These are phyloP conservation scores for Brachypodius melanocephalos DNA, from an alignment of 2,113 vertebrate species.

Conservation along the genomic window DNA sequence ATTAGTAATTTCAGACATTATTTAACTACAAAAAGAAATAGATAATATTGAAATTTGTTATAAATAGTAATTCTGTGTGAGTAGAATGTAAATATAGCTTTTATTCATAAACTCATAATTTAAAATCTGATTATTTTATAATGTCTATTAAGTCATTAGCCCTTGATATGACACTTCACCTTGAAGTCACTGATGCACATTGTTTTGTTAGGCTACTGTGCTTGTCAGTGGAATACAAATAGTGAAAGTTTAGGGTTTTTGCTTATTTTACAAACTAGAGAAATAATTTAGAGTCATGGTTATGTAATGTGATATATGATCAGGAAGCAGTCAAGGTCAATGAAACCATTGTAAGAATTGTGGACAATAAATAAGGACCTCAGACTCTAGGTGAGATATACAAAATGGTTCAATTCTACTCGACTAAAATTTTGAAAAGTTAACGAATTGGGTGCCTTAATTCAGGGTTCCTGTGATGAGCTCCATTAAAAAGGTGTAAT, in stretches of 20 bases:
- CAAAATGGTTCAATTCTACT: not conserved
- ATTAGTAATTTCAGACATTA: not conserved
- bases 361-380: not conserved
- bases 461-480: not conserved
- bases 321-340: conserved; percentile 40
- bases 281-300: conserved; percentile 42
- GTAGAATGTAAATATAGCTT: not conserved
- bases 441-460: not conserved
- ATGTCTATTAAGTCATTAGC: not conserved
- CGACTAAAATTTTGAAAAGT: not conserved
- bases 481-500: not conserved
- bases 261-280: conserved; percentile 1
- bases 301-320: conserved; percentile 43
- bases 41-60: not conserved
- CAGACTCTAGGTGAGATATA: not conserved
- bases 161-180: not conserved
- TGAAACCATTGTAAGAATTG: not conserved
- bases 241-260: not conserved
- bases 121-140: not conserved
- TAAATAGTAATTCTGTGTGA: not conserved
- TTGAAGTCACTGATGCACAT: not conserved
- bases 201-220: not conserved
- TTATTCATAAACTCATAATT: not conserved
- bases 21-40: not conserved
- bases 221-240: not conserved